These are phyloP conservation scores for Pseudomyrmex gracilis DNA, from an alignment of 1,140 invertebrate species.

Conservation along the genomic window DNA sequence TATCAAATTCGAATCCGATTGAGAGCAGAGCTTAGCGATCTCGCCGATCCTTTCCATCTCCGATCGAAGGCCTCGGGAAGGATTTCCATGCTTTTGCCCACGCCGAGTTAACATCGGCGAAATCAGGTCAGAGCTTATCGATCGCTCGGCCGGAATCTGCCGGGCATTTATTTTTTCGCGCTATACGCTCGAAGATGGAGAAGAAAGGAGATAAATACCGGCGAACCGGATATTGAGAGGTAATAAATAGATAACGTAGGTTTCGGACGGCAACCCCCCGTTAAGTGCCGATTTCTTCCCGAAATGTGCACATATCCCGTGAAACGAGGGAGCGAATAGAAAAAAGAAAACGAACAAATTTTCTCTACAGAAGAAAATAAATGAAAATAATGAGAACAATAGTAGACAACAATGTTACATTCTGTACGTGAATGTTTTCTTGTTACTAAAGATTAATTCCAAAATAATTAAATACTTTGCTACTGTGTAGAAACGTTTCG, in stretches of 20 bases:
- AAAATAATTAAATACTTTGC: neutral
- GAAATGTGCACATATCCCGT: constrained; percentile 14
- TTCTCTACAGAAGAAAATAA: neutral
- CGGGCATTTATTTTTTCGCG: constrained; percentile 23
- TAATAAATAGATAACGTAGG: constrained; percentile 56
- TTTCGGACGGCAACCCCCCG: constrained; percentile 27
- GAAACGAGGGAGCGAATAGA: too few species aligned
- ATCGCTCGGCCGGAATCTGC: constrained; percentile 37
- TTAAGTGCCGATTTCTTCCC: constrained; percentile 21
- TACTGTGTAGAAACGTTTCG: neutral
- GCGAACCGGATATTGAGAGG: constrained; percentile 50
- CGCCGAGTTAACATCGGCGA: constrained; percentile 51
- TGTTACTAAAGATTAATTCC: neutral
- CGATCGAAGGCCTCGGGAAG: constrained; percentile 35
- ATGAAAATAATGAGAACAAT: too few species aligned
- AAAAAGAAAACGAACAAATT: neutral
- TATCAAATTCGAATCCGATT: constrained; percentile 63
- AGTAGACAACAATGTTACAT: too few species aligned
- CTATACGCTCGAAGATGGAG: constrained; percentile 39
- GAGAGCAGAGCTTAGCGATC: constrained; percentile 59
- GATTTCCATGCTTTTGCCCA: constrained; percentile 15
- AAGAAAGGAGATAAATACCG: constrained; percentile 57
- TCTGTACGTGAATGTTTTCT: neutral
- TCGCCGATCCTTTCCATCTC: constrained; percentile 35
- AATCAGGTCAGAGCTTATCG: constrained; percentile 63